phyloP scores from a whole-genome alignment of 1,140 invertebrate species.

The Lepidurus couesii region DNA sequence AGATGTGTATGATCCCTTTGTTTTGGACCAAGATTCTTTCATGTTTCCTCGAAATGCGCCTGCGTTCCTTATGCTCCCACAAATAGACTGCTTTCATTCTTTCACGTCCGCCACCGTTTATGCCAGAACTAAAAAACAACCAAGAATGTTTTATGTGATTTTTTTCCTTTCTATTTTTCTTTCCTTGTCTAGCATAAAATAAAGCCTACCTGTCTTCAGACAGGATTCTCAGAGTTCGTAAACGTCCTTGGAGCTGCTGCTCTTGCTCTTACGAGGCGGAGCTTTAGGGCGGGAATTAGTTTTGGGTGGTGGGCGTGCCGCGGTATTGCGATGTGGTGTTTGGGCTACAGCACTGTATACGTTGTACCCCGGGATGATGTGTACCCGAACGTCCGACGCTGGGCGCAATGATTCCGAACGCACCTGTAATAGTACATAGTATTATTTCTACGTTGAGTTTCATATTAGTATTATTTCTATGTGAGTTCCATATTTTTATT shows the following conservation, averaged over 20 bases:
- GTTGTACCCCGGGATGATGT: slow-evolving; percentile 68
- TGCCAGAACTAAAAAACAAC: background rate
- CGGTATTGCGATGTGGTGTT: background rate
- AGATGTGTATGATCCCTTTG: background rate
- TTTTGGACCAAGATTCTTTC: background rate
- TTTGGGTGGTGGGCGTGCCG: background rate
- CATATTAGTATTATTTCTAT: too few species aligned
- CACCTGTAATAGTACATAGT: slow-evolving; percentile 1
- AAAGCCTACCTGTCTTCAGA: background rate
- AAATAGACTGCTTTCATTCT: background rate
- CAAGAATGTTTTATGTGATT: background rate
- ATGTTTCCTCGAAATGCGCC: background rate
- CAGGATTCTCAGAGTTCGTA: background rate
- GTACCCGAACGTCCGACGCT: slow-evolving; percentile 62
- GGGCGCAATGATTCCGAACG: slow-evolving; percentile 42
- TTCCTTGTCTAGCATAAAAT: background rate
- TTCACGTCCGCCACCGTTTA: background rate
- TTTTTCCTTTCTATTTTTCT: background rate
- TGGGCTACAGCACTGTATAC: slow-evolving; percentile 48
- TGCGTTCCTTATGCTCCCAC: background rate
- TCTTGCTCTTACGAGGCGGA: background rate
- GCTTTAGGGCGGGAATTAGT: background rate
- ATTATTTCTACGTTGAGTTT: background rate
- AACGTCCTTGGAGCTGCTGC: background rate
- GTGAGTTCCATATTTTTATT: background rate